These are phyloP conservation scores for Agriotes lineatus DNA, from an alignment of 2,888 invertebrate genomes.

Conservation along the genomic window DNA sequence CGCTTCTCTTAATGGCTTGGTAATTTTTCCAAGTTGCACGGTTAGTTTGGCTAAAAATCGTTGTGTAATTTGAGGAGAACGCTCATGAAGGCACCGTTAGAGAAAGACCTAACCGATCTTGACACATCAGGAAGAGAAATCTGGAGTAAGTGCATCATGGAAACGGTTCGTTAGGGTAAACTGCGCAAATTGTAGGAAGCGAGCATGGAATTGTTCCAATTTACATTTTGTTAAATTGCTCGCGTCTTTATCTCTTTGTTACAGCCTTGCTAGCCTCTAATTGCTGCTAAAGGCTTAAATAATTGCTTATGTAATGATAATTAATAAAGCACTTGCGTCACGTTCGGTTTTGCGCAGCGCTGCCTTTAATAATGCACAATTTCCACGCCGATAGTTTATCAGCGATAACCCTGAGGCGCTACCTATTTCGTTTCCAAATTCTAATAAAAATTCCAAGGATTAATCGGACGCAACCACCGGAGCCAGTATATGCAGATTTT, in stretches of 20 bases:
- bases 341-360: not conserved
- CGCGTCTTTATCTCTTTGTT: not conserved
- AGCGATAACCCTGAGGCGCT: not conserved
- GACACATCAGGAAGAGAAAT: conserved; percentile 7
- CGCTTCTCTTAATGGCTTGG: not conserved
- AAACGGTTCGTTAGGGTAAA: not conserved
- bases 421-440: not conserved
- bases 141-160: not conserved
- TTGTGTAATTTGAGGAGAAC: conserved; percentile 8
- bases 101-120: not conserved
- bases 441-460: conserved; percentile 9
- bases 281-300: not conserved
- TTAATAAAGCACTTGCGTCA: not conserved
- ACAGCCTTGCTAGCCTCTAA: not conserved
- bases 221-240: conserved; percentile 16
- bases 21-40: not conserved
- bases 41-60: conserved; percentile 6
- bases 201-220: conserved; percentile 5
- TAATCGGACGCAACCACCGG: too few species aligned
- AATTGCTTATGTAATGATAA: conserved; percentile 5
- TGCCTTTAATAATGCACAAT: not conserved
- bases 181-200: conserved; percentile 5
- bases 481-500: not conserved
- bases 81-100: conserved; percentile 5
- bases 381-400: too few species aligned